Evolutionary conservation across 1,140 invertebrate species (phyloP).

Genomic region (Drosophila paulistorum): DNA sequence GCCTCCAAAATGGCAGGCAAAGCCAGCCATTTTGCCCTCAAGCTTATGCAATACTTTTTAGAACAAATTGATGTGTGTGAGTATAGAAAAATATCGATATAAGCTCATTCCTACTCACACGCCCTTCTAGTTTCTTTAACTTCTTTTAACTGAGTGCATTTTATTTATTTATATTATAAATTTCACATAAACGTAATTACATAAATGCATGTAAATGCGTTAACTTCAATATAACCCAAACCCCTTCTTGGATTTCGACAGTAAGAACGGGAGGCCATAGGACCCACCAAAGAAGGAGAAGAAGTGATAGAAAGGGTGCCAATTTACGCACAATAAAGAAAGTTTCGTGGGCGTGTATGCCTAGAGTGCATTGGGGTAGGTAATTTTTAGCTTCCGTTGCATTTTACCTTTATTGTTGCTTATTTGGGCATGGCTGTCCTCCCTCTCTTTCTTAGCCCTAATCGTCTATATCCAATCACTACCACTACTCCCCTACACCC

Average conservation of each 20-base stretch:
- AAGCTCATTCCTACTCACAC: slow-evolving; percentile 5
- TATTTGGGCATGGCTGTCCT: slow-evolving; percentile 52
- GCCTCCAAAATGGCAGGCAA: slow-evolving; percentile 24
- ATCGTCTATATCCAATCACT: neutral
- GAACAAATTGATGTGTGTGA: slow-evolving; percentile 21
- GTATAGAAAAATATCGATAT: slow-evolving; percentile 73
- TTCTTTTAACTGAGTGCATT: slow-evolving; percentile 62
- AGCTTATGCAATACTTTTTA: slow-evolving; percentile 46
- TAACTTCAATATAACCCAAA: slow-evolving; percentile 15
- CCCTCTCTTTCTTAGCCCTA: neutral
- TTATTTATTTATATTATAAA: slow-evolving; percentile 78
- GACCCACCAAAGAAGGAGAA: neutral
- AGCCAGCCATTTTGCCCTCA: slow-evolving; percentile 36
- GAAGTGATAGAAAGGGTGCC: slow-evolving; percentile 33
- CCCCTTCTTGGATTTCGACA: neutral
- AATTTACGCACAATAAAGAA: slow-evolving; percentile 68
- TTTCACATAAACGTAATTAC: slow-evolving; percentile 70
- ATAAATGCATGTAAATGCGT: slow-evolving; percentile 48
- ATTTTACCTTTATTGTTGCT: slow-evolving; percentile 26
- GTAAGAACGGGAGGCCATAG: neutral
- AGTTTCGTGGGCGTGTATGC: slow-evolving; percentile 57
- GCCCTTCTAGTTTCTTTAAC: slow-evolving; percentile 3
- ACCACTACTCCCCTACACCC: neutral
- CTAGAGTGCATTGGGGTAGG: slow-evolving; percentile 24
- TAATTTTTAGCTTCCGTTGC: slow-evolving; percentile 70